phyloP scores from a whole-genome alignment of 2,888 invertebrate species.

The Lasioglossum morio region DNA sequence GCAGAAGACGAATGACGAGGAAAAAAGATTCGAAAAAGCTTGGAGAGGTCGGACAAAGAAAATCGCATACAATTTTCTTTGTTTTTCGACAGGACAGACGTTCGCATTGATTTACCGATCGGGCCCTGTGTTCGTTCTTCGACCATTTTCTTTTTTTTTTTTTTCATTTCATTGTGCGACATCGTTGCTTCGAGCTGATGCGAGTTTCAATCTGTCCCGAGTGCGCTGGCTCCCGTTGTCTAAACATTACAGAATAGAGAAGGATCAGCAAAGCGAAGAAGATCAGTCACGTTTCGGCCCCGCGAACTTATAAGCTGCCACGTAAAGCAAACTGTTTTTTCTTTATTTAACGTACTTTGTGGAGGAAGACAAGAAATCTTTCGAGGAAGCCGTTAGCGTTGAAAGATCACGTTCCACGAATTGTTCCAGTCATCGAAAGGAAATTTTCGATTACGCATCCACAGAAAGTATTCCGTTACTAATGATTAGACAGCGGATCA shows the following conservation, averaged over 20 bases:
- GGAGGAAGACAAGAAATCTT: neutral
- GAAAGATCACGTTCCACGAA: neutral
- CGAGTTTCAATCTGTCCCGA: slow-evolving; percentile 43
- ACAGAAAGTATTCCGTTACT: neutral
- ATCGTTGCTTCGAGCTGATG: slow-evolving; percentile 33
- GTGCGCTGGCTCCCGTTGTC: slow-evolving; percentile 27
- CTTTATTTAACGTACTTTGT: neutral
- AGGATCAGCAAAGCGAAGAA: slow-evolving; percentile 1
- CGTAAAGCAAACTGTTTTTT: neutral
- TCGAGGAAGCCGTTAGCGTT: neutral
- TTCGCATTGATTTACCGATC: slow-evolving; percentile 58
- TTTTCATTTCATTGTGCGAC: neutral
- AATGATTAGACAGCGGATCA: neutral
- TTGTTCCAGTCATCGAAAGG: neutral
- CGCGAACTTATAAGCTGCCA: slow-evolving; percentile 17
- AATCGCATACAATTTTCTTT: slow-evolving; percentile 39
- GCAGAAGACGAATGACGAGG: slow-evolving; percentile 36
- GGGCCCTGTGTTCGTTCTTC: slow-evolving; percentile 27
- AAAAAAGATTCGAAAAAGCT: slow-evolving; percentile 24
- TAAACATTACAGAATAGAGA: slow-evolving; percentile 38
- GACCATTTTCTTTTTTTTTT: neutral
- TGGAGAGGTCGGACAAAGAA: neutral
- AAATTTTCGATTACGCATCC: neutral
- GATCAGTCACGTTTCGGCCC: slow-evolving; percentile 42
- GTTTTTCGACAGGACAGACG: slow-evolving; percentile 10